Base-by-base conservation (phyloP, 2,113 vertebrate species). In the Mesocricetus auratus region DNA sequence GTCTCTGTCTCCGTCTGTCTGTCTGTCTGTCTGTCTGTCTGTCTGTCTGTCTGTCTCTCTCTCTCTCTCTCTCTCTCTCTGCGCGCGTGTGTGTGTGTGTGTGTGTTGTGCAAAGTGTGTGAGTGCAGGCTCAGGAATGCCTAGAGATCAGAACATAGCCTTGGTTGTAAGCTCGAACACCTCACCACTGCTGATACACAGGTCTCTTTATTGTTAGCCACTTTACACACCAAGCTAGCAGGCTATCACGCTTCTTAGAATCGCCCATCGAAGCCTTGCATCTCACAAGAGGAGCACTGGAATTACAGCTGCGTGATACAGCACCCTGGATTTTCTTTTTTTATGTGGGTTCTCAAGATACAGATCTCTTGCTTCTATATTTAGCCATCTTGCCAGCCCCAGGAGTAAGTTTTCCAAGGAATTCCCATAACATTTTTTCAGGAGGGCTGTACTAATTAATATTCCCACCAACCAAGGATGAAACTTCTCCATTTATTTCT, bases 241-340 rank as follows among this genome's bases (percentile, higher is more conserved):
- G 17, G 17, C 42, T 47, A 2, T 50, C 26, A 31, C 24, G 64
- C 42, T 36, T 36, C 42, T 11, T 47, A 62, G 29, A 47, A 6
- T 68, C 29, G 47, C 42, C 42, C 19, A 19, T 33, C 17, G 2
- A 60, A 85, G 8, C 42, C 31, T 66, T 7, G 9, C 42, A 66
- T 47, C 19, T 47, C 0, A 22, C 31, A 29, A 12, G 21, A 47
- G 29, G 83, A 85, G 62, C 39, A 22, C 29, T 33, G 42, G 9
- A 8, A 45, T 47, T 33, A 3, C 29, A 36, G 19, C 4, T 1
- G 2, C 5, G 47, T 2, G 0, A 31, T 36, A 8, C 31, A 36
- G 10, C 26, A 45, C 9, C 39, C 42, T 66, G 42, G 2, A 19
- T 53, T 17, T 78, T 78, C 17, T 13, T 31, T 47, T 39, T 64